Evolutionary conservation across 2,113 vertebrate species (phyloP).

Genomic region (Ursus arctos): DNA sequence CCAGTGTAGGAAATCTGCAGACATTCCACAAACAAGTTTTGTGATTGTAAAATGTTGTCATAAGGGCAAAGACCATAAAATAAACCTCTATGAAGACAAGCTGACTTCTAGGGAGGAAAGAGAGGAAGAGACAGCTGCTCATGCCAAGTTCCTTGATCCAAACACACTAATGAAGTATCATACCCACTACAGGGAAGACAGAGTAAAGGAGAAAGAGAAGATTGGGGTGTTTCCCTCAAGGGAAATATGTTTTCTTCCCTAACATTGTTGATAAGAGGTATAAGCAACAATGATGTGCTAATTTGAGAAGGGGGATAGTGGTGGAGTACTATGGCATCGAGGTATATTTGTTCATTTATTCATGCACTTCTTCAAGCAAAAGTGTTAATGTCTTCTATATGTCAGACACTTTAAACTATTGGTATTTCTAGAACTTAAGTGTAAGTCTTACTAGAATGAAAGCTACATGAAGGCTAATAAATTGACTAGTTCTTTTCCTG

Average conservation of each 20-base stretch:
- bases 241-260: background rate
- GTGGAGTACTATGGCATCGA: background rate
- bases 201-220: background rate
- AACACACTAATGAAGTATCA: background rate
- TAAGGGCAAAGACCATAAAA: background rate
- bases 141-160: background rate
- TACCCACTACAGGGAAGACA: background rate
- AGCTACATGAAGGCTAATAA: background rate
- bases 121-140: background rate
- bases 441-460: background rate
- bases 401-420: background rate
- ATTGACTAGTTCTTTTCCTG: background rate
- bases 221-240: background rate
- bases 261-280: background rate
- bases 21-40: background rate
- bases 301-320: background rate
- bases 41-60: background rate
- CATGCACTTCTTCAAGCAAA: background rate
- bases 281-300: background rate
- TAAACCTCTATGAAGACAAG: background rate
- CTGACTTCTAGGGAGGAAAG: background rate
- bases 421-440: background rate
- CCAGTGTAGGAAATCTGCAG: background rate
- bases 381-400: background rate
- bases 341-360: background rate